Base-by-base conservation (phyloP, 1,140 invertebrate species). In the Aphidius ervi region DNA sequence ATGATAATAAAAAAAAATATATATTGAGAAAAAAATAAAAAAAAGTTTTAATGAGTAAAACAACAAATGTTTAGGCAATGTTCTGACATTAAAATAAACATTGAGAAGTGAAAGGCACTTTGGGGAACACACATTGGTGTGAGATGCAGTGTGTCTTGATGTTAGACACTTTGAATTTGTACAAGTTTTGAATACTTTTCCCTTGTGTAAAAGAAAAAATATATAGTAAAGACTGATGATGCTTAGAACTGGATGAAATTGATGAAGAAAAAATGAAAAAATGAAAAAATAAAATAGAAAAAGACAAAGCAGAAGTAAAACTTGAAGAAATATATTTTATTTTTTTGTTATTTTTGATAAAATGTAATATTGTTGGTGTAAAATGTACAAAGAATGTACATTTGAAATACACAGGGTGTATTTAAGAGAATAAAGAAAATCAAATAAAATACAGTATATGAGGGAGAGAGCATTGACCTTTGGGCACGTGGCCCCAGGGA, bases 391-490 rank as follows among this genome's bases (percentile, higher is more conserved):
- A 16, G 16, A 16, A 31, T 31, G 23, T 2, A 31, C 23, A 31
- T 16, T 16, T 16, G 16, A 16, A 16, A 16, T 16, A 31, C 4
- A 31, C 23, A 31, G 23, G 23, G 23, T 31, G 16, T 45, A 6
- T 9, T n/a, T 20, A 23, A 31, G 31, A 23, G 7, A 5, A 47
- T 7, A 6, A 23, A 4, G 46, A 47, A 52, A 67, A 71, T 70
- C 58, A 59, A 69, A 71, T 63, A 66, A 71, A 73, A 73, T 72
- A 64, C 48, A 61, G 63, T 63, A 59, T 65, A 61, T 31, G 23
- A 31, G 23, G 23, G 31, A 60, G 54, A 64, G 72, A 68, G 61
- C 70, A 69, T 67, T 56, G 72, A 73, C 72, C 72, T 70, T 71
- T 67, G 53, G 64, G 58, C 72, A 73, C 69, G 70, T 71, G 71